Percentiles rank a stretch among this genome's conserved stretches.
These are phyloP conservation scores for Channa maculata DNA, from an alignment of 2,113 vertebrate genomes.

Conservation along the genomic window DNA sequence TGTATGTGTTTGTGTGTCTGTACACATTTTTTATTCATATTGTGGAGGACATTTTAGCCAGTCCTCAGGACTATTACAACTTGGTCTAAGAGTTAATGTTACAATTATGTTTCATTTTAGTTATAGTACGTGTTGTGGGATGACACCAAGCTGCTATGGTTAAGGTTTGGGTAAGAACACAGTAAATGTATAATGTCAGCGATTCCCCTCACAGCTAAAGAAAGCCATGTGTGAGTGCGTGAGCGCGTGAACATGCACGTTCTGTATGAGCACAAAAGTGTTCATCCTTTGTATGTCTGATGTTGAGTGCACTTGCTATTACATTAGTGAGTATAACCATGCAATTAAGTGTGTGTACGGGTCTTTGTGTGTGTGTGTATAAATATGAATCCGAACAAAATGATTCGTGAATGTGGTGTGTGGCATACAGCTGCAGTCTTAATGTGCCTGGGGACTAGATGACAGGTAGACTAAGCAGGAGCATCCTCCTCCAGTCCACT, in stretches of 20 bases:
- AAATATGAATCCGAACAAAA: slow-evolving; percentile 34
- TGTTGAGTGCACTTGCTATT: slow-evolving; percentile 16
- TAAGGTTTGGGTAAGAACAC: no score
- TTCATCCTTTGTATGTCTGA: not conserved
- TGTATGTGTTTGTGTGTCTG: not conserved
- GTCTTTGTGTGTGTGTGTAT: not conserved
- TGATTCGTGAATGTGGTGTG: slow-evolving; percentile 3
- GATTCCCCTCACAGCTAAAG: no score
- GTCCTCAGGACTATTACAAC: no score
- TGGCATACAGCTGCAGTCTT: slow-evolving; percentile 14
- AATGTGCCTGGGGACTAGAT: slow-evolving; percentile 45
- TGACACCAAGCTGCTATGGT: no score
- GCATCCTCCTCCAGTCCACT: slow-evolving; percentile 60
- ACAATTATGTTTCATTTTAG: no score
- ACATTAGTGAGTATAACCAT: slow-evolving; percentile 14
- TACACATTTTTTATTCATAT: no score
- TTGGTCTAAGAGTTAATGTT: no score
- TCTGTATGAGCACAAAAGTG: not conserved
- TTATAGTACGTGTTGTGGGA: no score
- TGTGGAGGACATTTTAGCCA: no score
- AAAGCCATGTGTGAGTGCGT: not conserved
- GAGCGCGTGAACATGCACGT: no score
- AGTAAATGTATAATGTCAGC: no score
- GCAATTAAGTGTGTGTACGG: slow-evolving; percentile 20
- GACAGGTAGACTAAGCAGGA: slow-evolving; percentile 72